Evolutionary conservation across 2,888 invertebrate species (phyloP), one percentile per base, ranked within the genome.

Genomic region (Plusia festucae): DNA sequence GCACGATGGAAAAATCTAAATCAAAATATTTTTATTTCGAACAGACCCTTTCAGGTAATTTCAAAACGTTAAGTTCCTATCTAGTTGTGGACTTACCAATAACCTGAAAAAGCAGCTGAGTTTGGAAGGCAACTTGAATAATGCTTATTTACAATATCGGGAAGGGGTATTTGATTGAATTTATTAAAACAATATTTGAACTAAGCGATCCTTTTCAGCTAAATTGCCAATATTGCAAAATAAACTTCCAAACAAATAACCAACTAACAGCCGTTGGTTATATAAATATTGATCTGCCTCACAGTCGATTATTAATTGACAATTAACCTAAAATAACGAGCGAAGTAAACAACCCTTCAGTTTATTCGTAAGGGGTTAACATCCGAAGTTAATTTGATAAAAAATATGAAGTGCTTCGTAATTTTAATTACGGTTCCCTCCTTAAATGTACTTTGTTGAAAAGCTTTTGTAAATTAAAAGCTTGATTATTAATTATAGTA

Each of bases 241-340:
- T 46, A 46, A 44, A n/a, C 8, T 44, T n/a, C 16, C 16, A 7
- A 46, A 46, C 46, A 46, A 49, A 49, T 49, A 49, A 2, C n/a
- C 34, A 34, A 15, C 15, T 34, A 34, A 15, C 0, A 13, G 15
- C 34, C 34, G 2, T 15, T 34, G 5, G 46, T 11, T 46, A 0
- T 18, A 0, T 11, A 51, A n/a, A 46, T 20, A 58, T 65, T 40
- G 40, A 53, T 30, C 53, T 20, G 27, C 51, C 32, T 20, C 46
- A 51, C 49, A 61, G n/a, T 24, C 44, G 52, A 60, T 76, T 63
- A 65, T 67, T 64, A 75, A 69, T 68, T 55, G 53, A 7, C 70
- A 65, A 76, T 76, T 70, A 70, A 65, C 65, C 68, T 62, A 69
- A 73, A 70, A 67, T 60, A 78, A 63, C 60, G 52, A 61, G 32